Base-by-base conservation (phyloP, 2,888 invertebrate genomes). In the Venustoraphidia nigricollis region DNA sequence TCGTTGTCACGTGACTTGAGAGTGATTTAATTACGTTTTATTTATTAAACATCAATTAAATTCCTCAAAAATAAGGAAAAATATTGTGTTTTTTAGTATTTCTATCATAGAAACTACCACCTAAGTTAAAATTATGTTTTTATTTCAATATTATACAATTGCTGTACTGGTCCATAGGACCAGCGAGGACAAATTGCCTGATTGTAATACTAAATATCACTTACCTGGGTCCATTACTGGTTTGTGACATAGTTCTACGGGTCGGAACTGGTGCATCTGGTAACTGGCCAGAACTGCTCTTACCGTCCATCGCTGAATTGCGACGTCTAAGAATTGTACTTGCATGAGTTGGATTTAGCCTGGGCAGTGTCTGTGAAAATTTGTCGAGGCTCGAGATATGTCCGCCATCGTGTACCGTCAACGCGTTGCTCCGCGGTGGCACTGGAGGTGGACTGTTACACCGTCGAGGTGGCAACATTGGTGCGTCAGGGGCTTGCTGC, bases 401-500 rank as follows among this genome's bases (percentile, higher is more conserved):
- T 47, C 36, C 44, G 47, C 35, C 47, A 48, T 40, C 44, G 48
- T 44, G 49, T 36, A 38, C 38, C 5, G 34, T 14, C 14, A 42
- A 11, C 14, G 46, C 46, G 49, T 63, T 62, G 43, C 67, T 62
- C 55, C 80, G 68, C 10, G 81, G 81, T 41, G 81, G 81, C 54
- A 77, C 70, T 45, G 81, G 81, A 9, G 82, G 80, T 38, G 81
- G 79, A 56, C 77, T 70, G 17, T 70, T 75, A 44, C 72, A 69
- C 60, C 81, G 81, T 50, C 82, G 70, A 8, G 80, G 82, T 45
- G 82, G 83, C 58, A 82, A 69, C 46, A 71, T 67, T n/a, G 83
- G 82, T 46, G 82, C 80, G 61, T 79, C 79, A 48, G 76, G 78
- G 47, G 77, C 77, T 65, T 78, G 80, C 55, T 74, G 72, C 52